These are phyloP conservation scores for Furnarius figulus DNA, from an alignment of 2,113 vertebrate genomes.

Conservation along the genomic window DNA sequence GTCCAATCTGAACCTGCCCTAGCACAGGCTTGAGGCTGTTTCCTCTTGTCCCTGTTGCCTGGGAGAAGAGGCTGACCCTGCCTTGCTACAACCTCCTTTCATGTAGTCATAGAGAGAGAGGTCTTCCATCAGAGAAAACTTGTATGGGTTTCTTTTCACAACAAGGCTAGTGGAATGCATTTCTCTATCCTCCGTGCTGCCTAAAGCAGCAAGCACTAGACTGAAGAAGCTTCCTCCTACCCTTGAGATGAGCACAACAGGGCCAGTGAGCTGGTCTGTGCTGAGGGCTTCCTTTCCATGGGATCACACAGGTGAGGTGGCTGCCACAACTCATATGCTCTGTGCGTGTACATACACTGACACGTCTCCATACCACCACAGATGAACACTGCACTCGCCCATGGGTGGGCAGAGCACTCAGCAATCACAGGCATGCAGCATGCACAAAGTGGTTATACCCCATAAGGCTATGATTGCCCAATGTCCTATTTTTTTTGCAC, in stretches of 20 bases:
- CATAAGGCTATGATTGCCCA: fast-evolving
- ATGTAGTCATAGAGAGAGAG: neutral
- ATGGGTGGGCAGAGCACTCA: neutral
- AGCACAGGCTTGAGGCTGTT: neutral
- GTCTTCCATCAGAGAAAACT: neutral
- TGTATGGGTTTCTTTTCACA: neutral
- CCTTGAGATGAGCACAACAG: fast-evolving
- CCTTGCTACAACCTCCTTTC: neutral
- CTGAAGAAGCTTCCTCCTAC: neutral
- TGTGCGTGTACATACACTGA: fast-evolving
- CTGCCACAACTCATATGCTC: neutral
- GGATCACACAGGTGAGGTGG: fast-evolving
- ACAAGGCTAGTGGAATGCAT: neutral
- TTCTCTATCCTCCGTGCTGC: neutral
- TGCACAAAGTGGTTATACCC: fast-evolving
- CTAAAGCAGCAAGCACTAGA: neutral
- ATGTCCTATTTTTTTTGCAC: neutral
- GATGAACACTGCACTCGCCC: fast-evolving
- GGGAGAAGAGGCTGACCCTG: neutral
- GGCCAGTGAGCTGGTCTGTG: fast-evolving
- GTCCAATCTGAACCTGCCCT: neutral
- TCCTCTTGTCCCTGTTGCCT: neutral
- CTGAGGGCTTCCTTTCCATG: neutral
- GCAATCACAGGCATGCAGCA: neutral
- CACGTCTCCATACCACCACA: fast-evolving